Conservation (phyloP, 2,113 vertebrate species). For the Pagrus major region DNA sequence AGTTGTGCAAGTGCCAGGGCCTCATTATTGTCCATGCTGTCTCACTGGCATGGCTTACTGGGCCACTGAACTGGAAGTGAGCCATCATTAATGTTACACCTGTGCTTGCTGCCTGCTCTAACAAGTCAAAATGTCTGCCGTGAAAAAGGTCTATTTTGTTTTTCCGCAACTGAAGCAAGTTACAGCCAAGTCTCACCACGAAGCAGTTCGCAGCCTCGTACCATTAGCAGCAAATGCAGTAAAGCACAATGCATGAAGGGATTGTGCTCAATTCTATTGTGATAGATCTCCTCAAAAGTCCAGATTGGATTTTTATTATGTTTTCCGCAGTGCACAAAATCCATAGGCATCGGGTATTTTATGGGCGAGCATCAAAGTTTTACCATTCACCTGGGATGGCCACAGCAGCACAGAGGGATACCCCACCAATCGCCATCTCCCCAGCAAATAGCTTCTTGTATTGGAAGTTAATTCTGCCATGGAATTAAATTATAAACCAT, state of each 20-base stretch:
- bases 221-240: constrained; percentile 44
- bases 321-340: constrained; percentile 55
- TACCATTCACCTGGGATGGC: constrained; percentile 64
- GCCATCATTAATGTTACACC: constrained; percentile 22
- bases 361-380: constrained; percentile 66
- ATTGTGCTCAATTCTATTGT: constrained; percentile 48
- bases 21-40: not conserved
- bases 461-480: constrained; percentile 81
- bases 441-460: constrained; percentile 68
- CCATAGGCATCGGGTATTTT: constrained; percentile 58
- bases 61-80: constrained; percentile 5
- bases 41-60: not conserved
- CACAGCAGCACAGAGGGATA: constrained; percentile 25
- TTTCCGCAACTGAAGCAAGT: not conserved
- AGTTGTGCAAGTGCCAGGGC: not conserved
- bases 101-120: not conserved
- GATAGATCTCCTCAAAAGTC: constrained; percentile 57
- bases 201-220: constrained; percentile 30
- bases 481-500: constrained; percentile 84
- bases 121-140: constrained; percentile 8
- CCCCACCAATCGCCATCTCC: constrained; percentile 56
- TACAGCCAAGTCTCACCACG: constrained; percentile 14
- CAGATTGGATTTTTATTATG: constrained; percentile 69
- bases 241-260: constrained; percentile 44
- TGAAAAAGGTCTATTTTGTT: constrained; percentile 13